A percentile compares a stretch with the other conserved stretches of the same genome.
Evolutionary conservation across 2,797 vertebrate species (phyloP).

Genomic region (Phoxinus dragarum): DNA sequence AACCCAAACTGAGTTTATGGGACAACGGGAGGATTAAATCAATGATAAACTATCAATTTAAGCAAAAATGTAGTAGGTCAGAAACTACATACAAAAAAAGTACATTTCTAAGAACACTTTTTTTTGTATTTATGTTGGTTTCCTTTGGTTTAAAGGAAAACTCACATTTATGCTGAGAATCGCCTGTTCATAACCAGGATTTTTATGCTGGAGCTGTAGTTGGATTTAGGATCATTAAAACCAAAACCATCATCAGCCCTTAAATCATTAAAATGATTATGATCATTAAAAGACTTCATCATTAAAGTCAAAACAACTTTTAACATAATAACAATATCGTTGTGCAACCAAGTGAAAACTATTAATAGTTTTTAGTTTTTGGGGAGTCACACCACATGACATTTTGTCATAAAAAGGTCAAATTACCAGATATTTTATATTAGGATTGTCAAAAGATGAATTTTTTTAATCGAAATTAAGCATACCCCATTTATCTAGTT

Average conservation of each 20-base stretch:
- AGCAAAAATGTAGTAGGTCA: conserved; percentile 3
- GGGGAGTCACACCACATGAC: neutral
- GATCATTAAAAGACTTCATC: neutral
- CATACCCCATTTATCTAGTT: neutral
- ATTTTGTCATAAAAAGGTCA: neutral
- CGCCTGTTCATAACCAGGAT: neutral
- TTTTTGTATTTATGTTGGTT: neutral
- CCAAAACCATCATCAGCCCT: conserved; percentile 1
- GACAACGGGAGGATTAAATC: conserved; percentile 14
- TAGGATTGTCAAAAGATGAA: too few species aligned
- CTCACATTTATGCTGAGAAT: neutral
- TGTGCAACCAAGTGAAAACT: neutral
- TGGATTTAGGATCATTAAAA: conserved; percentile 4
- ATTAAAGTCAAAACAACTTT: neutral
- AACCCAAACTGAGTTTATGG: conserved; percentile 21
- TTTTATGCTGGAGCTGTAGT: neutral
- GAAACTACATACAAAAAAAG: neutral
- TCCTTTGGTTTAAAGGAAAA: neutral
- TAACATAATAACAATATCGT: neutral
- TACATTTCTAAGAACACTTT: neutral
- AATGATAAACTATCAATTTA: conserved; percentile 6
- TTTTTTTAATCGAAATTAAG: too few species aligned
- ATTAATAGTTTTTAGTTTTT: neutral
- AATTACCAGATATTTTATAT: neutral
- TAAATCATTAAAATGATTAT: conserved; percentile 1